These are phyloP conservation scores for Zapornia atra DNA, from an alignment of 2,113 vertebrate genomes.

Conservation along the genomic window DNA sequence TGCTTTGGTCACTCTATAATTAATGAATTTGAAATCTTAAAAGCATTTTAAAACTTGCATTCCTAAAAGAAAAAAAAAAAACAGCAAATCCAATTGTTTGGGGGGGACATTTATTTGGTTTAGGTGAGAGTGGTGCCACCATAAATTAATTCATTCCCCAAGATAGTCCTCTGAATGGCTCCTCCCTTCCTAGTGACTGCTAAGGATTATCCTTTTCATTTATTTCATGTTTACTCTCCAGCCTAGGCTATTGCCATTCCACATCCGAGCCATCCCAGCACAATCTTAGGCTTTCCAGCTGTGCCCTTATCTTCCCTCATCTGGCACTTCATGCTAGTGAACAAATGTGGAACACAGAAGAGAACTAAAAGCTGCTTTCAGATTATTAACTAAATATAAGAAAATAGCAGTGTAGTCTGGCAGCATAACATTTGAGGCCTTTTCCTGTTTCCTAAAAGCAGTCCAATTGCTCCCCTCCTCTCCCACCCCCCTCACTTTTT, in stretches of 20 bases:
- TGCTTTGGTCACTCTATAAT: neutral
- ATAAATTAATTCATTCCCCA: neutral
- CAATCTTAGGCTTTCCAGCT: neutral
- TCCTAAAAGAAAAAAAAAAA: neutral
- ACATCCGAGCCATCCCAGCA: neutral
- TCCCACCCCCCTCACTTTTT: too few species aligned
- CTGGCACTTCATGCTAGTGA: neutral
- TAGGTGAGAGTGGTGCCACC: neutral
- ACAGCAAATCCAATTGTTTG: neutral
- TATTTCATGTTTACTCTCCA: conserved; percentile 1
- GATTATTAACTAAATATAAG: neutral
- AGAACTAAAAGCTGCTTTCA: neutral
- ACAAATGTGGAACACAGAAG: neutral
- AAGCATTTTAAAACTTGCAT: neutral
- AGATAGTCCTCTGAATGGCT: neutral
- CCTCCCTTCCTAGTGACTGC: neutral
- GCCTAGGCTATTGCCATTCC: neutral
- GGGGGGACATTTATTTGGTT: neutral
- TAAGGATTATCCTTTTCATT: neutral
- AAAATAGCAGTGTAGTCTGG: neutral
- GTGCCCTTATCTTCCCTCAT: neutral
- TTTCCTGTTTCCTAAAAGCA: neutral
- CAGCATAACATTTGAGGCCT: neutral
- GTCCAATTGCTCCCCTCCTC: neutral
- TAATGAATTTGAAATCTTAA: neutral